Evolutionary conservation across 2,113 vertebrate species (phyloP), one percentile per base, ranked within the genome.

Genomic region (Saguinus midas): DNA sequence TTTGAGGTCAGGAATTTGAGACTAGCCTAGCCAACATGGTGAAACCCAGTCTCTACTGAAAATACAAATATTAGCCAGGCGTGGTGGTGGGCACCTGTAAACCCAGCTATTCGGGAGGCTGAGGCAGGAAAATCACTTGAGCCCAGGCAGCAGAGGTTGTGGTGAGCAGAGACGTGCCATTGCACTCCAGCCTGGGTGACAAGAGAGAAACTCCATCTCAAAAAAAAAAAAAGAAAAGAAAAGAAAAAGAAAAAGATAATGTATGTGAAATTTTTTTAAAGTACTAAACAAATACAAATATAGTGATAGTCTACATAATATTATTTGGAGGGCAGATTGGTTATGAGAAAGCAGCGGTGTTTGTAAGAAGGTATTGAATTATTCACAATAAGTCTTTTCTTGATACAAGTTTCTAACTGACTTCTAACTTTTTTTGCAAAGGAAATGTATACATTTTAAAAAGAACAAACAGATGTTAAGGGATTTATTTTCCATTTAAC

Each of bases 401-500:
- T 21, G 5, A 21, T 43, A 21, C 50, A 45, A 40, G n/a, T 94
- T 94, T 94, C 87, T 64, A 70, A 91, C 45, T 94, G 29, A 95
- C 6, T 96, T 90, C 35, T 92, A 70, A 90, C 87, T 9, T 68
- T 89, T 78, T 20, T 55, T 94, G 9, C n/a, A 87, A 92, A 88
- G 45, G 4, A 80, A 94, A 43, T 81, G 18, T 8, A 88, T 88
- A 64, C 16, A 91, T 95, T 97, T 91, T 45, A 17, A 85, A 84
- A 91, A 88, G 23, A 84, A 92, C 87, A 32, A 92, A 66, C 52
- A 96, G 9, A 13, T 84, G 50, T 73, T 91, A 89, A 35, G 94
- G 21, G 35, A 87, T 68, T 92, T 84, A 81, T 94, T 97, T 92
- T 87, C 48, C 68, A 81, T 92, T 95, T 97, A 80, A 70, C 16